A percentile compares a stretch with the other conserved stretches of the same genome.
Conservation (phyloP, 1,140 invertebrate species). For the Mesaphorura yosii region DNA sequence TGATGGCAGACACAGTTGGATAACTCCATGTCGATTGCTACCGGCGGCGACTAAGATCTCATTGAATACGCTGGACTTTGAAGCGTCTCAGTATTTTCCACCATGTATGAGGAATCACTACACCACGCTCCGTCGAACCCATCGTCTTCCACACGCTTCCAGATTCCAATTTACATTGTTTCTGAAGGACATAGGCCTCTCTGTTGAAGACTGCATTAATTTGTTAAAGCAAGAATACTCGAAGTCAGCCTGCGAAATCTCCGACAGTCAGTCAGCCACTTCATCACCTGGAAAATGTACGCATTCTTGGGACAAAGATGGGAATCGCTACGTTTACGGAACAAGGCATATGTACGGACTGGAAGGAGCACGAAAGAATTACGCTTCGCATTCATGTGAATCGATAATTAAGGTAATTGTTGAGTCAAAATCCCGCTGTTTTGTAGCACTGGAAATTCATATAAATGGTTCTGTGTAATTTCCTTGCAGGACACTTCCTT, state of each 20-base stretch:
- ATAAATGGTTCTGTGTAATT: too few species aligned
- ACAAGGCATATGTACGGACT: constrained; percentile 60
- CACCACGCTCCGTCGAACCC: constrained; percentile 45
- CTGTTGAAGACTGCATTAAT: constrained; percentile 47
- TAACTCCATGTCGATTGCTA: too few species aligned
- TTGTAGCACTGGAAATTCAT: too few species aligned
- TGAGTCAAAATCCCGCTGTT: too few species aligned
- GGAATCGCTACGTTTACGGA: constrained; percentile 53
- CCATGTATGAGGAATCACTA: constrained; percentile 64
- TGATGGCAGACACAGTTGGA: too few species aligned
- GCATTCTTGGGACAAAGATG: constrained; percentile 52
- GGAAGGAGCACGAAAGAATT: constrained; percentile 51
- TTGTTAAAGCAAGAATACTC: constrained; percentile 58
- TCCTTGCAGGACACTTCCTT: too few species aligned
- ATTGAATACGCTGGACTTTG: constrained; percentile 45
- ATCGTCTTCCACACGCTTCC: constrained; percentile 60
- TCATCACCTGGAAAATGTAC: constrained; percentile 36
- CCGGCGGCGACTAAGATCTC: too few species aligned
- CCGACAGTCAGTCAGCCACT: constrained; percentile 37
- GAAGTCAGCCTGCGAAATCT: constrained; percentile 40
- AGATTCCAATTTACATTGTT: constrained; percentile 57
- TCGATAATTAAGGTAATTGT: constrained; percentile 42
- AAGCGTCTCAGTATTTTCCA: constrained; percentile 50
- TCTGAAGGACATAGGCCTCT: constrained; percentile 57
- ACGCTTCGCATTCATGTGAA: constrained; percentile 47